Evolutionary conservation across 2,113 vertebrate genomes (phyloP).

Genomic region (Stigmatopora nigra): DNA sequence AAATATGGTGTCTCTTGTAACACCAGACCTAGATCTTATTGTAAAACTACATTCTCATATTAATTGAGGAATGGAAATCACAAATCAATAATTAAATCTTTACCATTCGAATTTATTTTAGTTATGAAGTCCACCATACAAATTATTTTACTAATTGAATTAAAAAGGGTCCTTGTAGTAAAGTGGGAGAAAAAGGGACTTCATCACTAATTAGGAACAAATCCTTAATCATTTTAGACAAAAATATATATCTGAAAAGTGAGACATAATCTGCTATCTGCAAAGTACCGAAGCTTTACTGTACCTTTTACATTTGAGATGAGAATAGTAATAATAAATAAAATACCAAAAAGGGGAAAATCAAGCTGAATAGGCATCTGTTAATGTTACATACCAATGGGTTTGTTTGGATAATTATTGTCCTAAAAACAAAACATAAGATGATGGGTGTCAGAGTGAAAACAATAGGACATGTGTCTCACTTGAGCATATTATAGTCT

Average conservation of each 20-base stretch:
- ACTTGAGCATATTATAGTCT: no score
- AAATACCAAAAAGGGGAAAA: neutral
- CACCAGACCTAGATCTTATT: slow-evolving; percentile 6
- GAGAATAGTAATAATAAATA: neutral
- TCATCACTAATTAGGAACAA: neutral
- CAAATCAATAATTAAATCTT: slow-evolving; percentile 22
- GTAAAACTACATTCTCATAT: slow-evolving; percentile 7
- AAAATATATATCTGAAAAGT: no score
- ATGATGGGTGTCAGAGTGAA: no score
- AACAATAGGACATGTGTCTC: no score
- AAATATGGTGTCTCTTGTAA: neutral
- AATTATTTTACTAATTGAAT: slow-evolving; percentile 40
- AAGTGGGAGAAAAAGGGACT: neutral
- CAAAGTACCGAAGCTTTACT: no score
- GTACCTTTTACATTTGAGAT: no score
- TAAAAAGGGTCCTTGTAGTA: slow-evolving; percentile 23
- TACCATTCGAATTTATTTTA: slow-evolving; percentile 27
- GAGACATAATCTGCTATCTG: no score
- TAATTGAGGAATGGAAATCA: slow-evolving; percentile 9
- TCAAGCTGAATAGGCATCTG: no score
- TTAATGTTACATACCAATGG: no score
- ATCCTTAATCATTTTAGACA: no score
- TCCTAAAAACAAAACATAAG: no score
- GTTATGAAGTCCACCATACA: slow-evolving; percentile 28
- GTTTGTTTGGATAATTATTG: no score